Percentiles rank a stretch among this genome's conserved stretches.
These are phyloP conservation scores for Dicerorhinus sumatrensis DNA, from an alignment of 2,113 vertebrate genomes.

Conservation along the genomic window DNA sequence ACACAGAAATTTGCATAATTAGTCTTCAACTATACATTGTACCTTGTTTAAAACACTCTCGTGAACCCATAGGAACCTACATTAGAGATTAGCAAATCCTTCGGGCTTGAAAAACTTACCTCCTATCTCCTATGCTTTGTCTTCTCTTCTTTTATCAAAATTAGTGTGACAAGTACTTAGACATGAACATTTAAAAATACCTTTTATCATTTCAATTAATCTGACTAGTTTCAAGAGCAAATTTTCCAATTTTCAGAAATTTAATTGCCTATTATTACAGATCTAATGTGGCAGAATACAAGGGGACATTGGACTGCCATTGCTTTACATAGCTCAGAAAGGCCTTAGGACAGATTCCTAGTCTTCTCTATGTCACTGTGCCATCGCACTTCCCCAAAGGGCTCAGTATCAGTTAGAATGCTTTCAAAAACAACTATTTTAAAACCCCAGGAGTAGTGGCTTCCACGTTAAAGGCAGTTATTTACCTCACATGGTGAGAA, in stretches of 20 bases:
- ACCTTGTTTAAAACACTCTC: conserved; percentile 40
- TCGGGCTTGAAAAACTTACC: background rate
- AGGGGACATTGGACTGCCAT: background rate
- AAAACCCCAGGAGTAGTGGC: background rate
- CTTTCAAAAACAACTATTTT: background rate
- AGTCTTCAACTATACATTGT: conserved; percentile 12
- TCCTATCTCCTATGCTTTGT: conserved; percentile 22
- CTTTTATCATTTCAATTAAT: conserved; percentile 62
- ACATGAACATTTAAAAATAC: background rate
- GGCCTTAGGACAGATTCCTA: background rate
- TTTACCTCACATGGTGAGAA: background rate
- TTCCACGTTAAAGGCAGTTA: background rate
- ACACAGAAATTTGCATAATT: conserved; percentile 41
- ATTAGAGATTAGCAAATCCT: background rate
- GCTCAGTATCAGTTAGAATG: background rate
- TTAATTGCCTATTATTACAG: conserved; percentile 42
- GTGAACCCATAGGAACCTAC: background rate
- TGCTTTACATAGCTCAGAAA: background rate
- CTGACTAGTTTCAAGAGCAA: conserved; percentile 58
- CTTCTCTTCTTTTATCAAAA: conserved; percentile 52
- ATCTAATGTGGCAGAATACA: background rate
- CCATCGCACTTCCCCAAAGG: background rate
- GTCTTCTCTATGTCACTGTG: background rate
- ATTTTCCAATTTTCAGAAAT: conserved; percentile 59
- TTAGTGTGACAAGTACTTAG: conserved; percentile 46